These are phyloP conservation scores for Polypterus senegalus DNA, from an alignment of 2,113 vertebrate species.

Conservation along the genomic window DNA sequence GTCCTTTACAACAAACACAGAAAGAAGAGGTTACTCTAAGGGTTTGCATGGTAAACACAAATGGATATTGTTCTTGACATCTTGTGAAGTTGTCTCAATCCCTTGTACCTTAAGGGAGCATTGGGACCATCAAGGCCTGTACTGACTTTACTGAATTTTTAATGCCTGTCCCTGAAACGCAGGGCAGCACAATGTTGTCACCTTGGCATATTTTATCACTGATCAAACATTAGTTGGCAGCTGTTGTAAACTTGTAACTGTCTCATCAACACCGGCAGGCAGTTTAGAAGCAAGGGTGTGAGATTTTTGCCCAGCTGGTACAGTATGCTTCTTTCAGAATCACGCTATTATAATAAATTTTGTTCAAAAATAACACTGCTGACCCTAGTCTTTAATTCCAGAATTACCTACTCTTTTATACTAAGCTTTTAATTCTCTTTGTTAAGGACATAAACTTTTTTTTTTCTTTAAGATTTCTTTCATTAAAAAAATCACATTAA, in stretches of 20 bases:
- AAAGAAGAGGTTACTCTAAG: slow-evolving; percentile 40
- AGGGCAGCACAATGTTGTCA: slow-evolving; percentile 77
- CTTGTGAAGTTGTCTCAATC: slow-evolving; percentile 68
- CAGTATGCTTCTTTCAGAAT: slow-evolving; percentile 11
- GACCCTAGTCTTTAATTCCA: no score
- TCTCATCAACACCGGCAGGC: slow-evolving; percentile 55
- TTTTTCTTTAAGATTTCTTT: no score
- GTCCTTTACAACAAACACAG: slow-evolving; percentile 44
- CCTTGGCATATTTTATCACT: slow-evolving; percentile 85
- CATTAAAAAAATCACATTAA: no score
- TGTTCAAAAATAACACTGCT: no score
- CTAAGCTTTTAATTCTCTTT: no score
- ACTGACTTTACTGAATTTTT: slow-evolving; percentile 72
- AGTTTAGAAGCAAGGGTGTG: slow-evolving; percentile 48
- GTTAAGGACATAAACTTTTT: no score
- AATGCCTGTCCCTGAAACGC: slow-evolving; percentile 74
- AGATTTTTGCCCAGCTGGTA: slow-evolving; percentile 50
- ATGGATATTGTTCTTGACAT: slow-evolving; percentile 74
- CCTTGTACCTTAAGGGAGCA: slow-evolving; percentile 59
- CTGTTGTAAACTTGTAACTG: slow-evolving; percentile 74
- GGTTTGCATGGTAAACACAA: slow-evolving; percentile 60
- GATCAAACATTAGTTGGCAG: slow-evolving; percentile 82
- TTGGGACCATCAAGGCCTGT: slow-evolving; percentile 59
- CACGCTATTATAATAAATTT: no score
- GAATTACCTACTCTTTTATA: no score